These are phyloP conservation scores for Pomacea canaliculata DNA, from an alignment of 2,888 invertebrate species.

Conservation along the genomic window DNA sequence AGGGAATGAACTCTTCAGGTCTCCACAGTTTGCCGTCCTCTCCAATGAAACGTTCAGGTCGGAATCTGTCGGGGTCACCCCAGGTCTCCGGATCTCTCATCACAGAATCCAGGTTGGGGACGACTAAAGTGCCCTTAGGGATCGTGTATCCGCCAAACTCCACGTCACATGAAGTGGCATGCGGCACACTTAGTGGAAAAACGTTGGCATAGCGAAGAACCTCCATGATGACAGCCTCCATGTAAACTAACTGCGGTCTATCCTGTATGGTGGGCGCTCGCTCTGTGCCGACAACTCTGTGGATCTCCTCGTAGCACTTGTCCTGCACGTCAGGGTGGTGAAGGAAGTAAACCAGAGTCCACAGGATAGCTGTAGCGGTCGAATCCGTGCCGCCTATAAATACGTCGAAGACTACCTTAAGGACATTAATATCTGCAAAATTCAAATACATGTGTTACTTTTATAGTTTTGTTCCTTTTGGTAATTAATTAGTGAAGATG, in stretches of 20 bases:
- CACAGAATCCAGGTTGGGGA: conserved; percentile 40
- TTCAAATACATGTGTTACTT: neutral
- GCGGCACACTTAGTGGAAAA: conserved; percentile 22
- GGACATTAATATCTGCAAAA: conserved; percentile 31
- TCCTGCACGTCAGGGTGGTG: conserved; percentile 77
- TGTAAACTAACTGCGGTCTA: conserved; percentile 14
- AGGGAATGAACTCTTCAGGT: conserved; percentile 40
- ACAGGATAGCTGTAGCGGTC: conserved; percentile 85
- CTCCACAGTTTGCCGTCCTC: conserved; percentile 34
- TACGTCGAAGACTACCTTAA: conserved; percentile 36
- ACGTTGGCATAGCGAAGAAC: neutral
- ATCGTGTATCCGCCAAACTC: conserved; percentile 53
- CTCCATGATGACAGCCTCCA: too few species aligned
- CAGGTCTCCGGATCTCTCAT: conserved; percentile 44
- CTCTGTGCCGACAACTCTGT: conserved; percentile 62
- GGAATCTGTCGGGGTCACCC: conserved; percentile 46
- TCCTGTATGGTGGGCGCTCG: conserved; percentile 40
- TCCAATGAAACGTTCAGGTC: conserved; percentile 52
- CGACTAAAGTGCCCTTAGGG: conserved; percentile 40
- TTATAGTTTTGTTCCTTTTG: too few species aligned
- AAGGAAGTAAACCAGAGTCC: conserved; percentile 84
- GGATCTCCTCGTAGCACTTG: conserved; percentile 37
- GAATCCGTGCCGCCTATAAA: conserved; percentile 74
- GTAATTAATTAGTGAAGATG: too few species aligned
- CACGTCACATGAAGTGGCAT: conserved; percentile 46